These are phyloP conservation scores for Malacoraja senta DNA, from an alignment of 2,797 vertebrate genomes.

Conservation along the genomic window DNA sequence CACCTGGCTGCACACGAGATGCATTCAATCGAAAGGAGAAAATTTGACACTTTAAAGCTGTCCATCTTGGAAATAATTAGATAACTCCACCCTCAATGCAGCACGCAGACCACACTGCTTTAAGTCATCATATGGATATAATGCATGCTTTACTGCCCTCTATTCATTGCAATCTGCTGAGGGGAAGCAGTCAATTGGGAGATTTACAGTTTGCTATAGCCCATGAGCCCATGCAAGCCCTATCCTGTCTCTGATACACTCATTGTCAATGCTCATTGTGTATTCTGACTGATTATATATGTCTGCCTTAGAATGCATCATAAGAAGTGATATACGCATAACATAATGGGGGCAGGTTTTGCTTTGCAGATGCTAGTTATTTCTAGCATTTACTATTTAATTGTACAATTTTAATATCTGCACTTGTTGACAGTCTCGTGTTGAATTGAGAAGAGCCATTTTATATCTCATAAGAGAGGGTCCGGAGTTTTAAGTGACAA, in stretches of 20 bases:
- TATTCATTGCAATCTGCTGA: not conserved
- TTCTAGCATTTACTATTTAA: not conserved
- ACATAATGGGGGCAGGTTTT: not conserved
- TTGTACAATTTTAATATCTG: not conserved
- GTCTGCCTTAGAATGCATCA: not conserved
- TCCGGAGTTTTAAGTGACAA: no score
- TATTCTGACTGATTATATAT: no score
- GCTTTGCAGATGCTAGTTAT: not conserved
- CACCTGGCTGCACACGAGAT: not conserved
- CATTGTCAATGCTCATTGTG: not conserved
- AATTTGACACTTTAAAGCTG: not conserved
- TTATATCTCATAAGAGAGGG: no score
- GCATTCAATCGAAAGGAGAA: not conserved
- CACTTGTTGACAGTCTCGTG: not conserved
- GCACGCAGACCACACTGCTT: not conserved
- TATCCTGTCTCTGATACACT: not conserved
- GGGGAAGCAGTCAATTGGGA: not conserved
- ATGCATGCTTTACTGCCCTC: not conserved
- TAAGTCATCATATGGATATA: not conserved
- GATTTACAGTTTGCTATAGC: not conserved
- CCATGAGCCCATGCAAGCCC: not conserved
- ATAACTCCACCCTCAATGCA: not conserved
- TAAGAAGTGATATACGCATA: not conserved
- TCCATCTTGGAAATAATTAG: not conserved
- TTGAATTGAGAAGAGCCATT: not conserved